Evolutionary conservation across 2,888 invertebrate genomes (phyloP), one percentile per base, ranked within the genome.

Genomic region (Myopa testacea): DNA sequence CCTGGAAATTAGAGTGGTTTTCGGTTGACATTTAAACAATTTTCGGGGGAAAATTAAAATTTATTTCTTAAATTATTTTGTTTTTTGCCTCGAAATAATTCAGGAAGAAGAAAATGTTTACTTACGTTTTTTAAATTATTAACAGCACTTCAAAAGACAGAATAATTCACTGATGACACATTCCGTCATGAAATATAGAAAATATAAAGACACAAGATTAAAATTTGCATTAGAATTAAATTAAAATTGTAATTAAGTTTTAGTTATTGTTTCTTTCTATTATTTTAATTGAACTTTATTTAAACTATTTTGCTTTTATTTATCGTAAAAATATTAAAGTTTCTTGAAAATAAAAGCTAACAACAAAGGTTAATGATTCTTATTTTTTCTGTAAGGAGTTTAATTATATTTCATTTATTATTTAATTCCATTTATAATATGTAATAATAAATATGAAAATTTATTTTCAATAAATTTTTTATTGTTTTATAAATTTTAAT

Each of bases 1-100:
- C 74, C 74, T 74, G 65, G 50, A 74, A 74, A 74, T 34, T 65
- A 52, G 34, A 37, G 65, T 72, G 60, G 19, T 40, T 63, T 63
- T 34, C 62, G 62, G n/a, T 63, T 63, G 62, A 63, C 62, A 63
- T 63, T 63, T 63, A 63, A 63, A 63, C n/a, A 4, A 12, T 63
- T 26, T 26, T 63, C 10, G 26, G 1, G 26, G 26, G 2, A 26
- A 26, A 26, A 26, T 26, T 26, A 26, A 26, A 26, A 26, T 26
- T 1, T 26, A 26, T 26, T 26, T 26, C 26, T 26, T 26, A 1
- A 26, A 26, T 26, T 26, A 26, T 26, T 26, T 26, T 1, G 26
- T 26, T 26, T 26, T 26, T 26, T 26, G 1, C 26, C 26, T 26
- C 26, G 26, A 26, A 26, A 26, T 1, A 26, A 26, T 26, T 26